phyloP scores from a whole-genome alignment of 2,888 invertebrate species.

The Acrobasis suavella region DNA sequence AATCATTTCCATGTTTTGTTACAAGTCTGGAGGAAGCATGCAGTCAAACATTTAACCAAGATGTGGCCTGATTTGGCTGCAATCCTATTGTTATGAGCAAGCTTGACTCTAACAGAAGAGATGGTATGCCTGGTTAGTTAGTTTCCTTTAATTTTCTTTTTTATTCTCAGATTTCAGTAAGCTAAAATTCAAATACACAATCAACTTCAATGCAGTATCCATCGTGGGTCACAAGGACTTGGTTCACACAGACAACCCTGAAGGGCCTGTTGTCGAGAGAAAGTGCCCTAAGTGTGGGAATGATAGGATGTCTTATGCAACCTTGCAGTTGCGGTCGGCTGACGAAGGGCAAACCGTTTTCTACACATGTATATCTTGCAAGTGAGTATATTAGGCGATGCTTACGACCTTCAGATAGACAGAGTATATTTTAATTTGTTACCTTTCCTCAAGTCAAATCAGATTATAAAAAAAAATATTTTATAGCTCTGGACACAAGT shows the following conservation, averaged over 20 bases:
- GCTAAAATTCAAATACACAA: slow-evolving; percentile 85
- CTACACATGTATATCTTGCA: slow-evolving; percentile 97
- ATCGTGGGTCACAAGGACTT: slow-evolving; percentile 59
- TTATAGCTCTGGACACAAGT: no score
- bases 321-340: slow-evolving; percentile 96
- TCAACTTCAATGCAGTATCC: slow-evolving; percentile 86
- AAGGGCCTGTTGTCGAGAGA: slow-evolving; percentile 91
- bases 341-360: slow-evolving; percentile 99
- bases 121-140: no score
- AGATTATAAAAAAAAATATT: no score
- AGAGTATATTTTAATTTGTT: no score
- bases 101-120: no score
- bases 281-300: slow-evolving; percentile 94
- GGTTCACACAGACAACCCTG: slow-evolving; percentile 71
- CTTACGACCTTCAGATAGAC: no score
- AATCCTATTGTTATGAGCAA: no score
- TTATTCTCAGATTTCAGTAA: slow-evolving; percentile 84
- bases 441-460: no score
- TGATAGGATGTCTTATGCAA: slow-evolving; percentile 97
- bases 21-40: no score
- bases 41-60: no score
- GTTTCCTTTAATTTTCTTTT: slow-evolving; percentile 24
- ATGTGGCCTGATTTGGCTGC: no score
- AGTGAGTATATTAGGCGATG: slow-evolving; percentile 85
- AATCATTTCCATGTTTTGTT: no score